phyloP scores from a whole-genome alignment of 2,797 vertebrate species.

The Artibeus jamaicensis region DNA sequence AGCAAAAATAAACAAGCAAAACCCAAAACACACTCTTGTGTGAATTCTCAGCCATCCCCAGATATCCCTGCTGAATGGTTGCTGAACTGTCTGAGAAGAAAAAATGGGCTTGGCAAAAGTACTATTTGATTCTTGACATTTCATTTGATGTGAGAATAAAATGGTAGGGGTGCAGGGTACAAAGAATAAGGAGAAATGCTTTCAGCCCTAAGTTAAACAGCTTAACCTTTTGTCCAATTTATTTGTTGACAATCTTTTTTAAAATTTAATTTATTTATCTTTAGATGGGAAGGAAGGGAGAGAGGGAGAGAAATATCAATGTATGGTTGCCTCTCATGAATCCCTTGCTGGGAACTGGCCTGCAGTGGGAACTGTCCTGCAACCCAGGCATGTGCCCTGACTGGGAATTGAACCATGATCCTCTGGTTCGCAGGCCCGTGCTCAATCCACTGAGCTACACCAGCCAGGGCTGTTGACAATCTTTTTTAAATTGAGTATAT shows the following conservation, averaged over 20 bases:
- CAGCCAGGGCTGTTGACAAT: not conserved
- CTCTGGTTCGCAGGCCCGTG: too few relatives aligned
- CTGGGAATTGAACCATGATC: too few relatives aligned
- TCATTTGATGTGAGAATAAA: not conserved
- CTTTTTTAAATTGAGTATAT: not conserved
- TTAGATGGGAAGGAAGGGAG: too few relatives aligned
- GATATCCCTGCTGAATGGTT: not conserved
- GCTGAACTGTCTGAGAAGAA: not conserved
- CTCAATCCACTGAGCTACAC: too few relatives aligned
- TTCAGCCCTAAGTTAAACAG: not conserved
- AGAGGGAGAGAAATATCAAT: too few relatives aligned
- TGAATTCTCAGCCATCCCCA: not conserved
- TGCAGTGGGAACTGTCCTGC: too few relatives aligned
- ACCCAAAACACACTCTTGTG: not conserved
- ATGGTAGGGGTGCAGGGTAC: too few relatives aligned
- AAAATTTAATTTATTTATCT: too few relatives aligned
- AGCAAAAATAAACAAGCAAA: not conserved
- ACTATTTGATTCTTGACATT: not conserved
- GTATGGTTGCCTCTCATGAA: too few relatives aligned
- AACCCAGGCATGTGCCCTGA: too few relatives aligned
- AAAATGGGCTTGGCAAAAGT: not conserved
- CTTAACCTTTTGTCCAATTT: not conserved
- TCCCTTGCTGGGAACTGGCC: too few relatives aligned
- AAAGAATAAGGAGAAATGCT: not conserved
- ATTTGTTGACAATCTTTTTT: not conserved